Evolutionary conservation across 2,888 invertebrate genomes (phyloP).

Genomic region (Aleiodes alternator): DNA sequence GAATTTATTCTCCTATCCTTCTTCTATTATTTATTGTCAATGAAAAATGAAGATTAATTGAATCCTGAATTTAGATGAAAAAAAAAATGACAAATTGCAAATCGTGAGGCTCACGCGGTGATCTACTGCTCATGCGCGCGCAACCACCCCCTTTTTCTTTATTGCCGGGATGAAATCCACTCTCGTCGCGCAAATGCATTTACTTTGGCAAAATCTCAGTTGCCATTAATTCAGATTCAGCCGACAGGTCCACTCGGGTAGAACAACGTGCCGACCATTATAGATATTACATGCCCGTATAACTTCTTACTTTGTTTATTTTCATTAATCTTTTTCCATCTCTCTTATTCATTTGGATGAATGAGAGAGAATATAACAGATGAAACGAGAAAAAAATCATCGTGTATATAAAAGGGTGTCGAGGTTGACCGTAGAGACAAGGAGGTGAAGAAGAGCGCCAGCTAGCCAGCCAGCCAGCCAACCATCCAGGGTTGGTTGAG

Average conservation of each 20-base stretch:
- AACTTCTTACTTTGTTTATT: conserved; percentile 45
- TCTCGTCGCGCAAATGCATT: conserved; percentile 51
- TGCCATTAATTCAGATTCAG: conserved; percentile 72
- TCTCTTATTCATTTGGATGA: conserved; percentile 19
- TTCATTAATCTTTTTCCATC: conserved; percentile 18
- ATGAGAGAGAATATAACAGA: conserved; percentile 14
- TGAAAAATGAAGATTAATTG: conserved; percentile 25
- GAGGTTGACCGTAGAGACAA: conserved; percentile 34
- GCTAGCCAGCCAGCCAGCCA: too few species aligned
- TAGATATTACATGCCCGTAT: conserved; percentile 70
- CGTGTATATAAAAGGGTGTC: conserved; percentile 41
- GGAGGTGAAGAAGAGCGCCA: neutral
- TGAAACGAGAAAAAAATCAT: conserved; percentile 11
- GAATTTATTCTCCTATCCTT: too few species aligned
- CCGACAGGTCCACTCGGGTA: conserved; percentile 74
- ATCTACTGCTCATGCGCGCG: neutral
- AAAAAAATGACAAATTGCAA: conserved; percentile 14
- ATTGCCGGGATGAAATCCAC: conserved; percentile 36
- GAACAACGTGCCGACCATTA: conserved; percentile 71
- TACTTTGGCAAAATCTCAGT: conserved; percentile 71
- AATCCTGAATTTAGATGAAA: neutral
- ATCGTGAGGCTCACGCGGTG: neutral
- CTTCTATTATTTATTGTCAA: neutral
- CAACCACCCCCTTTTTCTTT: conserved; percentile 21
- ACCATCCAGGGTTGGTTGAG: neutral